phyloP scores from a whole-genome alignment of 1,140 invertebrate species.

The Lerema accius region DNA sequence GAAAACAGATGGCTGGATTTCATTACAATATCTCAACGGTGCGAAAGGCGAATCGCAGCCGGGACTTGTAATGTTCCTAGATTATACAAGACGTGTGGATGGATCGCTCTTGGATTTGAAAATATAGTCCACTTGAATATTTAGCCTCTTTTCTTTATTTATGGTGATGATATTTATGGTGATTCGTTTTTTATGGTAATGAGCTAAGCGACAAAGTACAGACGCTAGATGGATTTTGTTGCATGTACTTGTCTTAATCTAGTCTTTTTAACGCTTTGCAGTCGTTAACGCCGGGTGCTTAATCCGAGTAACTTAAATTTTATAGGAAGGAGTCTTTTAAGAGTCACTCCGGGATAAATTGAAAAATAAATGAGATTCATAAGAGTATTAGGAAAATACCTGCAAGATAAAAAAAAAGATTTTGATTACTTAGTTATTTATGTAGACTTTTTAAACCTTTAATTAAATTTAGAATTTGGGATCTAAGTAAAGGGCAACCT shows the following conservation, averaged over 20 bases:
- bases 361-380: too few species aligned
- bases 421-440: too few species aligned
- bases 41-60: constrained; percentile 68
- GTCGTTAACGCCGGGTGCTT: not conserved
- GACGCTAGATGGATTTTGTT: not conserved
- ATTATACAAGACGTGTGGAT: constrained; percentile 68
- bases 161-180: too few species aligned
- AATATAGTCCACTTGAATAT: constrained; percentile 36
- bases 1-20: constrained; percentile 76
- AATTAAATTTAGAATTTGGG: too few species aligned
- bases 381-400: too few species aligned
- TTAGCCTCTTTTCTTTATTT: constrained; percentile 30
- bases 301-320: too few species aligned
- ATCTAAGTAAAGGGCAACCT: too few species aligned
- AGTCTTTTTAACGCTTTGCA: too few species aligned
- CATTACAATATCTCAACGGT: constrained; percentile 73
- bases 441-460: too few species aligned
- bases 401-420: too few species aligned
- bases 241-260: not conserved
- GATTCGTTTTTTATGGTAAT: constrained; percentile 23
- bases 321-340: too few species aligned
- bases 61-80: constrained; percentile 62
- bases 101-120: constrained; percentile 47
- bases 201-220: not conserved
- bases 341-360: too few species aligned